A percentile compares a stretch with the other conserved stretches of the same genome.
Conservation (phyloP, 2,888 invertebrate species). For the Lithophane socia region DNA sequence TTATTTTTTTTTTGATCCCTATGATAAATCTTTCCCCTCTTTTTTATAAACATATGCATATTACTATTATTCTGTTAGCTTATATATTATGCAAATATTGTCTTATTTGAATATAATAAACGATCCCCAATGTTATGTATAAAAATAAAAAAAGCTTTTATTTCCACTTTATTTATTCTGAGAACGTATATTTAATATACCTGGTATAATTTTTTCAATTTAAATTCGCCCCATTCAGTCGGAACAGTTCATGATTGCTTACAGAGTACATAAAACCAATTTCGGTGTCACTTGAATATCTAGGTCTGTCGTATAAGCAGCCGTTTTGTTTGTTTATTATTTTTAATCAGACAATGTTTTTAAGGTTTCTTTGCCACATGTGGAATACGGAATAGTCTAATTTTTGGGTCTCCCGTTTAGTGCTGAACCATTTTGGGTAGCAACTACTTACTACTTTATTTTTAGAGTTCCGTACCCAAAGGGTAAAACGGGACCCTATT, state of each 20-base stretch:
- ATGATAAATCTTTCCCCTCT: too few species aligned
- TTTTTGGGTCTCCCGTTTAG: not conserved
- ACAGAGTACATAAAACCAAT: constrained; percentile 20
- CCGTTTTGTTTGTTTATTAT: constrained; percentile 22
- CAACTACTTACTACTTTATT: not conserved
- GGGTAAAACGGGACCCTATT: too few species aligned
- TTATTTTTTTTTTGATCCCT: too few species aligned
- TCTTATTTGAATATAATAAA: too few species aligned
- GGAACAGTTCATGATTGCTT: constrained; percentile 8
- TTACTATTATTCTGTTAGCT: too few species aligned
- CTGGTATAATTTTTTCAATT: constrained; percentile 15
- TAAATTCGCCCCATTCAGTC: constrained; percentile 17
- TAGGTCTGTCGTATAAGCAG: not conserved
- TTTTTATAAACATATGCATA: too few species aligned
- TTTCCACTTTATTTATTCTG: not conserved
- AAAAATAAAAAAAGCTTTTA: not conserved
- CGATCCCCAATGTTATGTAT: too few species aligned
- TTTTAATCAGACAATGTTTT: constrained; percentile 23
- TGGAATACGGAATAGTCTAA: not conserved
- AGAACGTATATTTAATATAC: too few species aligned
- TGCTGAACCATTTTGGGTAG: not conserved
- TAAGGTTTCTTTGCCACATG: not conserved
- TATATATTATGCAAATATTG: too few species aligned
- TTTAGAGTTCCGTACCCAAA: too few species aligned
- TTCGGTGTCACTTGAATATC: constrained; percentile 21